phyloP scores from a whole-genome alignment of 2,888 invertebrate species.

The Dicranocentrus wangi region DNA sequence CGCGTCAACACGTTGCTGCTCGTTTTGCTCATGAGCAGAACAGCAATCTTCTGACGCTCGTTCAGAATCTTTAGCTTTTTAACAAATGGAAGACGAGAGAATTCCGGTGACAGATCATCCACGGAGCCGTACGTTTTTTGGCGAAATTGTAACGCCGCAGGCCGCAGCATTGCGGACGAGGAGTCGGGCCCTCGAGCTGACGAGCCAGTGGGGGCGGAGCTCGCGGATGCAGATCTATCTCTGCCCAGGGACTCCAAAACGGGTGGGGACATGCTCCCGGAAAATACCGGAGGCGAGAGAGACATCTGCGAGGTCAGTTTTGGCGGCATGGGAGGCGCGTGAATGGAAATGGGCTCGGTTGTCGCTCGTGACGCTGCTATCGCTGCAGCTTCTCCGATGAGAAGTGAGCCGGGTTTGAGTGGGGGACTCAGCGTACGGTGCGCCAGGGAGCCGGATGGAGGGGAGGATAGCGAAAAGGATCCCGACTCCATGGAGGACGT shows the following conservation, averaged over 20 bases:
- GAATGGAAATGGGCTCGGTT: slow-evolving; percentile 52
- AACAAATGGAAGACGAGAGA: slow-evolving; percentile 88
- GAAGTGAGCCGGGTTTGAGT: slow-evolving; percentile 44
- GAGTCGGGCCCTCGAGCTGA: slow-evolving; percentile 9
- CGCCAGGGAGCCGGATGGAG: slow-evolving; percentile 47
- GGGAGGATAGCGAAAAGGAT: slow-evolving; percentile 57
- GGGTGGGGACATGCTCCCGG: slow-evolving; percentile 59
- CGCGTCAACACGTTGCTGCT: slow-evolving; percentile 81
- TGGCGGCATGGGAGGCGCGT: slow-evolving; percentile 53
- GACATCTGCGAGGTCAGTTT: slow-evolving; percentile 47
- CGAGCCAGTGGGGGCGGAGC: slow-evolving; percentile 35
- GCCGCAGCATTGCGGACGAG: slow-evolving; percentile 33
- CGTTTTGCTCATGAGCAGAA: slow-evolving; percentile 76
- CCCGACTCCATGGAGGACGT: slow-evolving; percentile 63
- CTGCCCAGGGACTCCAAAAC: slow-evolving; percentile 43
- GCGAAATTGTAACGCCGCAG: slow-evolving; percentile 53
- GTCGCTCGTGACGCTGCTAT: slow-evolving; percentile 56
- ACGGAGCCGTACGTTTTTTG: slow-evolving; percentile 72
- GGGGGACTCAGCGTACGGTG: slow-evolving; percentile 54
- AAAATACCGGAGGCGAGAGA: slow-evolving; percentile 45
- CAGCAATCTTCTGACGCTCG: slow-evolving; percentile 89
- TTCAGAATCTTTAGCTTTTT: slow-evolving; percentile 91
- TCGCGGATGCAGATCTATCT: slow-evolving; percentile 63
- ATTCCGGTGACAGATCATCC: slow-evolving; percentile 87
- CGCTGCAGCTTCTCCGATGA: slow-evolving; percentile 61